Evolutionary conservation across 2,113 vertebrate species (phyloP), one percentile per base, ranked within the genome.

Genomic region (Oxyruncus cristatus): DNA sequence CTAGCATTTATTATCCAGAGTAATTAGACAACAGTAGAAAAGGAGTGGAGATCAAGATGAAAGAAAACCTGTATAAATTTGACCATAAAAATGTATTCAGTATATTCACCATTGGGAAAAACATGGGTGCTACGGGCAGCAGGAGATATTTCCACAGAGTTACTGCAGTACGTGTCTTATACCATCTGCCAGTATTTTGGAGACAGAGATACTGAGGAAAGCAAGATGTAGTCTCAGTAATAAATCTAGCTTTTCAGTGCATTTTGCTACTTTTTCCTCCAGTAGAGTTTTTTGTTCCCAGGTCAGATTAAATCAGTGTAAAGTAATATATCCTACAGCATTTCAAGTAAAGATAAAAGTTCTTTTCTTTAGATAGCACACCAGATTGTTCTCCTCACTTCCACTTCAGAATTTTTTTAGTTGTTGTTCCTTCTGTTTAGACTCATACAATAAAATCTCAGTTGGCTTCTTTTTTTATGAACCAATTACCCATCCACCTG

Each of bases 361-460:
- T 11, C 14, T 62, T n/a, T 63, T 26, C 47, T 93, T 63, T 41
- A 76, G 35, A 21, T 35, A 42, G 11, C n/a, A 15, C 52, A 49
- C 9, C 7, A 78, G 22, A 46, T 26, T 80, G 0, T 68, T 46
- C 56, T 74, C 12, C 4, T 71, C 0, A 0, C 41, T 41, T 85
- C 9, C 26, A 33, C 50, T 62, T 62, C n/a, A 41, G 59, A 59
- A 42, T 33, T 82, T 84, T 55, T 66, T 2, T 20, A 59, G 28
- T 33, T 65, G 2, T 18, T 41, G 9, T 77, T 89, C 32, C 32
- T 70, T 76, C 49, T 75, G 10, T 68, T 91, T 84, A 37, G 26
- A 62, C 6, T 72, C 68, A 30, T 2, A 33, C 26, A 88, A 47
- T 7, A 4, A 85, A 78, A 63, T 82, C 20, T 74, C 24, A 26